Evolutionary conservation across 53 echinoderm and acorn worm genomes (phyloP), one percentile per base, ranked within the genome.

Genomic region (Holothuria leucospilota): DNA sequence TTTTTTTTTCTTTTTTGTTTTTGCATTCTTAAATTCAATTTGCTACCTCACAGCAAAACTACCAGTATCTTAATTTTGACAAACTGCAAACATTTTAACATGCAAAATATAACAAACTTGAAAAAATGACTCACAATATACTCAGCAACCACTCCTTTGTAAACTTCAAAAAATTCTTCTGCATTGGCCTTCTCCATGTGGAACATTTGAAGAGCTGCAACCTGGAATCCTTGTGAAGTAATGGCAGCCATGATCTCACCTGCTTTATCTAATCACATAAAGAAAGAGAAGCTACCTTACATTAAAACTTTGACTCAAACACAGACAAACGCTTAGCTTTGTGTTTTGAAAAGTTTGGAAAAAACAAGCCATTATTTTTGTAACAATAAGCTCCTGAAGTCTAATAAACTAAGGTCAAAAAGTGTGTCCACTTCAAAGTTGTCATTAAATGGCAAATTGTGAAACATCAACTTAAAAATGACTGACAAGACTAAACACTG

Each of bases 141-240:
- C 70, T 97, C 98, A 0, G 89, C 86, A 25, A 97, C 95, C 0
- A 97, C 98, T 52, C 98, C 98, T 77, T 97, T 97, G 89, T 97
- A 97, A 62, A 95, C 98, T 62, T 95, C 95, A 81, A 94, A 88
- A 90, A 97, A 95, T 67, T 95, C 98, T 66, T 95, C 95, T 6
- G 95, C 91, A 77, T 96, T 96, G 66, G 95, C 95, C n/a, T 93
- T 93, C 85, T 97, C 98, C 79, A 97, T 85, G 89, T 97, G 91
- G 68, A 97, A 97, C 95, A 97, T 97, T 88, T 97, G 85, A 29
- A 95, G 86, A 52, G 94, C 95, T 6, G 95, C 89, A 25, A 97
- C 93, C n/a, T 94, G 79, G 72, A 95, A 97, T 1, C 98, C 95
- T 60, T 88, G 90, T n/a, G 93, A 82, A 16, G 77, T 69, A 23